phyloP scores from a whole-genome alignment of 2,113 vertebrate genomes.

The Delphinus delphis region DNA sequence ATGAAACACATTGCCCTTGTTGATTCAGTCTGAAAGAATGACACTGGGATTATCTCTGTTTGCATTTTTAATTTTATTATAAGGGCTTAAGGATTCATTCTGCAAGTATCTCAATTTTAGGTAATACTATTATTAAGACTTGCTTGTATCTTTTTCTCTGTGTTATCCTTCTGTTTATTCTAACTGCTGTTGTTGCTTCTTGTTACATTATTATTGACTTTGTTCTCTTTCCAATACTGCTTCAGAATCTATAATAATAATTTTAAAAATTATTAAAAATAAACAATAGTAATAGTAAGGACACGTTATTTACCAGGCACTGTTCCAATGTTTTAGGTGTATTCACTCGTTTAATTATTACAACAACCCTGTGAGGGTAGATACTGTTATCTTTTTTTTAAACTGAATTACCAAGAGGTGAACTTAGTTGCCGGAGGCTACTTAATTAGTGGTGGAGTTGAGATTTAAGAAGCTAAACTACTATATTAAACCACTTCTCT shows the following conservation, averaged over 20 bases:
- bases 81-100: background rate
- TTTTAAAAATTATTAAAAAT: background rate
- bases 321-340: background rate
- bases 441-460: background rate
- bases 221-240: background rate
- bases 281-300: background rate
- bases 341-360: background rate
- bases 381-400: background rate
- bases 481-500: background rate
- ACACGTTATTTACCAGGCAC: background rate
- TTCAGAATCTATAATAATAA: conserved; percentile 22
- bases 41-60: background rate
- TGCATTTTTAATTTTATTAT: background rate
- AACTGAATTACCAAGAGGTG: background rate
- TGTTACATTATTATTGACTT: background rate
- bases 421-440: background rate
- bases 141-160: background rate
- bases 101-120: background rate
- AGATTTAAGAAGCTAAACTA: background rate
- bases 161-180: background rate
- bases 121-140: background rate
- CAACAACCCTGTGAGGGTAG: background rate
- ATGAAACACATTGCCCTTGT: background rate
- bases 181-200: background rate
- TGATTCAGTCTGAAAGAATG: background rate